phyloP scores from a whole-genome alignment of 2,888 invertebrate genomes.

The Petrolisthes cinctipes region DNA sequence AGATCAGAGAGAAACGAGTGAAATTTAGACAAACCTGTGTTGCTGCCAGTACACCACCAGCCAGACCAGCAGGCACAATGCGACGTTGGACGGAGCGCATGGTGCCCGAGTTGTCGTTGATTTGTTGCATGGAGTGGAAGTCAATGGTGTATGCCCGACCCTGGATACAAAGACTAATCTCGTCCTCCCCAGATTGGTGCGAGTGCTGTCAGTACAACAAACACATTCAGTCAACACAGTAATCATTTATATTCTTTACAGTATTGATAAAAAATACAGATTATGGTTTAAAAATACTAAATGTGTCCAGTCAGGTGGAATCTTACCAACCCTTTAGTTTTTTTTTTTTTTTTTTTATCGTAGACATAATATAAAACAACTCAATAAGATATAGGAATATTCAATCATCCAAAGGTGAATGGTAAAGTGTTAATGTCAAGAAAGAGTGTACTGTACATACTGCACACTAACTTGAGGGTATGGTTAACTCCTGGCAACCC shows the following conservation, averaged over 20 bases:
- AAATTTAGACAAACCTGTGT: constrained; percentile 38
- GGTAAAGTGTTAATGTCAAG: no score
- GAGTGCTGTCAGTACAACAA: constrained; percentile 75
- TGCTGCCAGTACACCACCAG: constrained; percentile 27
- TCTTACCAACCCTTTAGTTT: constrained; percentile 3
- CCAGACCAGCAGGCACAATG: constrained; percentile 37
- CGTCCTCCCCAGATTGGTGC: constrained; percentile 93
- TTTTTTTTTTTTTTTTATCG: no score
- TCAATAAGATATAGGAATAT: no score
- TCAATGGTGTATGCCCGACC: constrained; percentile 96
- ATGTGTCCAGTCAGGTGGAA: no score
- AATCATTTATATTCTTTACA: not conserved
- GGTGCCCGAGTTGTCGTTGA: constrained; percentile 97
- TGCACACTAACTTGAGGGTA: no score
- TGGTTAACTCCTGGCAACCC: no score
- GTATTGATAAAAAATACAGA: no score
- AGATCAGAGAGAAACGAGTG: not conserved
- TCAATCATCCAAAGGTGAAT: no score
- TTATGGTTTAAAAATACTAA: no score
- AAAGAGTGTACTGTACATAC: no score
- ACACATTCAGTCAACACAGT: not conserved
- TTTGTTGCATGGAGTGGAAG: constrained; percentile 97
- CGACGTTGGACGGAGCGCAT: constrained; percentile 88
- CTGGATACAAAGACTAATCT: constrained; percentile 90
- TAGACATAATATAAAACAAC: no score